Percentiles rank a stretch among this genome's conserved stretches.
phyloP scores from a whole-genome alignment of 1,140 invertebrate species.

The Leptoteleia sp. region DNA sequence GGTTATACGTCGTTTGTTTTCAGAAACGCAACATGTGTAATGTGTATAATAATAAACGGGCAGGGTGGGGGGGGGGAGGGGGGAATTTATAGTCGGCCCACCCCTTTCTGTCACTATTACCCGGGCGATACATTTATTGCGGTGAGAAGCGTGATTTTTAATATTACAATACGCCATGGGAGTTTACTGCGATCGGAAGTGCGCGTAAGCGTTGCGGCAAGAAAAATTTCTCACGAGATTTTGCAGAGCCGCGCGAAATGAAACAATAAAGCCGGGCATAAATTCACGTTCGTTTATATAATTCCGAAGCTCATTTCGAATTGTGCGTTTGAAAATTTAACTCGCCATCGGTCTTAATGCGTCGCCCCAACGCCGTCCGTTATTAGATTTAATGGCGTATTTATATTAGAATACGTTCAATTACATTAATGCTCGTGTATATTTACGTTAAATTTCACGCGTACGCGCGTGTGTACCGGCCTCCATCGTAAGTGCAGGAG shows the following conservation, averaged over 20 bases:
- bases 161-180: conserved; percentile 38
- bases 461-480: conserved; percentile 25
- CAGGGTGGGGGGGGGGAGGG: not conserved
- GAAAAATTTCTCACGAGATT: conserved; percentile 53
- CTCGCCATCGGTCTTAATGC: conserved; percentile 14
- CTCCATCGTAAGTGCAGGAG: conserved; percentile 35
- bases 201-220: conserved; percentile 23
- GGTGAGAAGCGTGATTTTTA: conserved; percentile 29
- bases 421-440: conserved; percentile 58
- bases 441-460: conserved; percentile 59
- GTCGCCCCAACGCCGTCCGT: conserved; percentile 4
- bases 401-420: conserved; percentile 58
- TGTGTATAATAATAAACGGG: conserved; percentile 5
- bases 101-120: conserved; percentile 30
- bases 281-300: conserved; percentile 54
- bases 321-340: conserved; percentile 58
- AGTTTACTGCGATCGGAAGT: conserved; percentile 53
- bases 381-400: conserved; percentile 60
- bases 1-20: not conserved
- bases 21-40: conserved; percentile 7
- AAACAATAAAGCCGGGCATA: conserved; percentile 56
- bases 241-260: conserved; percentile 26
- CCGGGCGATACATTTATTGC: conserved; percentile 28
- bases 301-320: conserved; percentile 27
- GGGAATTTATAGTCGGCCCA: conserved; percentile 5